phyloP scores from a whole-genome alignment of 2,888 invertebrate genomes.

The Luperina nickerlii region DNA sequence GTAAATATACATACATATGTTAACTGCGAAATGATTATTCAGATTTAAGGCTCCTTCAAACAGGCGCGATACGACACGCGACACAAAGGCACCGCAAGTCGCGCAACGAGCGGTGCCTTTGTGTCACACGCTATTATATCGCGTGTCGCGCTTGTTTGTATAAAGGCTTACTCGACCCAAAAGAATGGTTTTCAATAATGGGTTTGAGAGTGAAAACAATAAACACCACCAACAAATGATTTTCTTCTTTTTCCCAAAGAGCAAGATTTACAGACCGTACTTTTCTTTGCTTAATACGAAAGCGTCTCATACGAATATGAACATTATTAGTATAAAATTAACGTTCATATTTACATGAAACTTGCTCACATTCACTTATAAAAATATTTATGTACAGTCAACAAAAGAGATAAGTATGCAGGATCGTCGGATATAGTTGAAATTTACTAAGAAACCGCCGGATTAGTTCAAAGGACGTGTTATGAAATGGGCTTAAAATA shows the following conservation, averaged over 20 bases:
- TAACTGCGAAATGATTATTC: conserved; percentile 4
- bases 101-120: too few relatives aligned
- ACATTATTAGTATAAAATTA: background rate
- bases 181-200: background rate
- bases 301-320: background rate
- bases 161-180: background rate
- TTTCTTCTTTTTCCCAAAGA: background rate
- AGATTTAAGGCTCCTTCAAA: too few relatives aligned
- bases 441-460: too few relatives aligned
- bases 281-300: background rate
- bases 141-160: too few relatives aligned
- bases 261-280: background rate
- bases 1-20: too few relatives aligned
- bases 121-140: too few relatives aligned
- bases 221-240: background rate
- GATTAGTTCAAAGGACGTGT: too few relatives aligned
- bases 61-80: too few relatives aligned
- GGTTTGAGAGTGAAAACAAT: background rate
- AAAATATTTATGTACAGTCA: background rate
- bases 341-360: background rate
- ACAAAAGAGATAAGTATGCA: too few relatives aligned
- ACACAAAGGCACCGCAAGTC: too few relatives aligned
- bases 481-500: too few relatives aligned
- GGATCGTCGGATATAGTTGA: too few relatives aligned
- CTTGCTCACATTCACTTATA: background rate